Evolutionary conservation across 2,888 invertebrate species (phyloP), one percentile per base, ranked within the genome.

Genomic region (Ormia ochracea): DNA sequence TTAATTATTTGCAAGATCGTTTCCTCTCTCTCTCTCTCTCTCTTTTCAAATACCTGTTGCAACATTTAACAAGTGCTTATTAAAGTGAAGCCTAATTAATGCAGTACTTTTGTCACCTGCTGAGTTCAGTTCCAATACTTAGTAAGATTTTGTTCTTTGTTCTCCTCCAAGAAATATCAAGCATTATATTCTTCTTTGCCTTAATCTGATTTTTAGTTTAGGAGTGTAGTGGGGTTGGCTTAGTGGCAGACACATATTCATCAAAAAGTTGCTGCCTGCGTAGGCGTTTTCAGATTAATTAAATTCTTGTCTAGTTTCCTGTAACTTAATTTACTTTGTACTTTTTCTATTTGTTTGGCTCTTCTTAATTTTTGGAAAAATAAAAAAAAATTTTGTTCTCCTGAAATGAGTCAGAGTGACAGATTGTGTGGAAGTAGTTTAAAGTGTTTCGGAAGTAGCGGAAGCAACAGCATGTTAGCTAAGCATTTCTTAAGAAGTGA

Each of bases 381-480:
- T 23, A 48, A 66, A 77, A 63, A 77, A 77, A 69, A n/a, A n/a
- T n/a, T 68, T 59, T 56, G 19, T 65, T 41, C 17, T 43, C 66
- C 21, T 31, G 28, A 38, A 23, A 52, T 38, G 12, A 41, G 41
- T 12, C 59, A 45, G 50, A 50, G 45, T 56, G 56, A 58, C 54
- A 69, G 36, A 69, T 61, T 74, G 41, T 58, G 43, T 81, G 74
- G 73, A 77, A 68, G 58, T 75, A 73, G n/a, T 79, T 82, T 79
- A 75, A 81, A 70, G 52, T 82, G 72, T 81, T 78, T 73, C 81
- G 82, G 82, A 82, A 82, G 82, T 81, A 78, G 61, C 70, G 82
- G 82, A 82, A 82, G 82, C 81, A 68, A 73, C 65, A 61, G 38
- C 54, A 61, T 72, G 72, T 65, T 56, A 28, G 36, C n/a, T n/a